Base-by-base conservation (phyloP, 2,888 invertebrate genomes). In the Lasius platythorax region DNA sequence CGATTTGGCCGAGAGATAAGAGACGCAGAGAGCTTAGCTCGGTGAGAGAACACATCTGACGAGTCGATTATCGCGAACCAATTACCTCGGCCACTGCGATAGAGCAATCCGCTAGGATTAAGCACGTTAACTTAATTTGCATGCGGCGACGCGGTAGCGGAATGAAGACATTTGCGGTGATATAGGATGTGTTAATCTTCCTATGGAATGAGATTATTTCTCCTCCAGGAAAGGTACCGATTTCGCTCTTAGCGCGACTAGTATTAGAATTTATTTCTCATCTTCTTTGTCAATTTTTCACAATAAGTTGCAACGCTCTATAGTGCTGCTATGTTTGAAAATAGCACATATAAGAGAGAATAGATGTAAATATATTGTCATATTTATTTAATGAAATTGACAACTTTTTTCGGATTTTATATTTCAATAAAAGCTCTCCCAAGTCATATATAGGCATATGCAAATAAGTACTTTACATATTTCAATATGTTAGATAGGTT, bases 51-150 rank as follows among this genome's bases (percentile, higher is more conserved):
- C 78, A 76, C 56, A 76, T 50, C 15, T 67, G 46, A 56, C 76
- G 61, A 75, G 61, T 68, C 68, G 83, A 83, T 78, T 63, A 78
- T 83, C 78, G 53, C 68, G 40, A 67, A 68, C 68, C 68, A 78
- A 83, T 83, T 83, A 78, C 15, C 40, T 83, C 37, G 43, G n/a
- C 30, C 64, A 18, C 40, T 18, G 53, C 75, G 76, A 83, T 66
- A 50, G 78, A 78, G 50, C 78, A 33, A 43, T 70, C 53, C 43
- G 63, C 61, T 15, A 33, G 61, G 78, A 66, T 63, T 84, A 70
- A 79, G 53, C 64, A 70, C 78, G 63, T 79, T 83, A 72, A 63
- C 64, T 84, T 72, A 72, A 79, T 81, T 72, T 79, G 64, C 50
- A 70, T 67, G 64, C 53, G 70, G 37, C 28, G 46, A 12, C 46